Percentiles rank a stretch among this genome's conserved stretches.
Evolutionary conservation across 2,797 vertebrate species (phyloP).

Genomic region (Onychomys arenicola): DNA sequence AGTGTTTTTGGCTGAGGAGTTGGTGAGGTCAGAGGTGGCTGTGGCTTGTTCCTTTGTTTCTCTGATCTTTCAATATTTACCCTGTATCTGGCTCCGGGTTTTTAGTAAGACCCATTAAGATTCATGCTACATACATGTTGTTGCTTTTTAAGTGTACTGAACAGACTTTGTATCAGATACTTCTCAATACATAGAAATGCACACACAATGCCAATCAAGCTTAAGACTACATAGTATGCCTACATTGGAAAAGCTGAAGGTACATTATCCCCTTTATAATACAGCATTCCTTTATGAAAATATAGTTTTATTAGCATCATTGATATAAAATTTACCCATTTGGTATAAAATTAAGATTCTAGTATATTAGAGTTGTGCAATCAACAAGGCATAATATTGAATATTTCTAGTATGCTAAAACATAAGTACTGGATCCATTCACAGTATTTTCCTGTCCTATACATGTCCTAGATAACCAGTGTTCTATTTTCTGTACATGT

Average conservation of each 20-base stretch:
- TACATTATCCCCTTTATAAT: neutral
- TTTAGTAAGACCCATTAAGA: too few relatives aligned
- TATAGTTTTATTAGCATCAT: neutral
- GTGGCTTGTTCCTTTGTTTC: too few relatives aligned
- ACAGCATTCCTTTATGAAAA: neutral
- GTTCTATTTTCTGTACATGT: neutral
- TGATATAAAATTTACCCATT: neutral
- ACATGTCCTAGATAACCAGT: accelerated
- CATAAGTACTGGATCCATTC: neutral
- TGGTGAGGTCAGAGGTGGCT: too few relatives aligned
- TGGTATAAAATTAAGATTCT: neutral
- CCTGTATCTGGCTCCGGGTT: too few relatives aligned
- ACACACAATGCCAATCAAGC: neutral
- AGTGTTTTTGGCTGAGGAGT: too few relatives aligned
- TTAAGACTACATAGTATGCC: neutral
- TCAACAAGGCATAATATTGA: neutral
- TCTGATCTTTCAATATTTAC: too few relatives aligned
- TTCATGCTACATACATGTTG: too few relatives aligned
- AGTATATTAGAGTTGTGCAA: neutral
- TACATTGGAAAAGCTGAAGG: neutral
- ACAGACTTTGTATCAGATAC: neutral
- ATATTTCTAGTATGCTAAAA: neutral
- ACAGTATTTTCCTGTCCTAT: accelerated
- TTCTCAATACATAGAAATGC: neutral
- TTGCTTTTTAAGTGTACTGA: neutral